Conservation (phyloP, 2,888 invertebrate genomes). For the Torymus texanus region DNA sequence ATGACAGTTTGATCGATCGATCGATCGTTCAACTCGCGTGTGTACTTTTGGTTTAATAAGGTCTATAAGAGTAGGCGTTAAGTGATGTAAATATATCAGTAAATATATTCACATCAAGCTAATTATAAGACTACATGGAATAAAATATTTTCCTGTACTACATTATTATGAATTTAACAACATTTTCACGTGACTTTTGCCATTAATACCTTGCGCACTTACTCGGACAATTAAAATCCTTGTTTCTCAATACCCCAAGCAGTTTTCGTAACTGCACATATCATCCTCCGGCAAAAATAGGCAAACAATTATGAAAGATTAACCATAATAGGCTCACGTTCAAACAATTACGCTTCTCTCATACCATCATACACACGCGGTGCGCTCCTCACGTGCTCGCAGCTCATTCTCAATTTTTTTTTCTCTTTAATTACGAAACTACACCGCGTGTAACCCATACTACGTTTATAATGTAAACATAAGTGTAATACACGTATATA, state of each 20-base stretch:
- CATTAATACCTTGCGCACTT: too few relatives aligned
- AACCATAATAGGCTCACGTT: conserved; percentile 5
- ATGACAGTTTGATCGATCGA: conserved; percentile 7
- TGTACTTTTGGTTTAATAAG: neutral
- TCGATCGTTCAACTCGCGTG: neutral
- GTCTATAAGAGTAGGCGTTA: too few relatives aligned
- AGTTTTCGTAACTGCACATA: too few relatives aligned
- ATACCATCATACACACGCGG: too few relatives aligned
- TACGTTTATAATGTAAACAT: neutral
- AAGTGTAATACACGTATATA: neutral
- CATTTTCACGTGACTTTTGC: too few relatives aligned
- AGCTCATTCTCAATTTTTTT: conserved; percentile 8
- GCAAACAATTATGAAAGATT: conserved; percentile 12
- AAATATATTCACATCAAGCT: too few relatives aligned
- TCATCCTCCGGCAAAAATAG: neutral
- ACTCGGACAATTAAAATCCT: too few relatives aligned
- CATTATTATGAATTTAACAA: too few relatives aligned
- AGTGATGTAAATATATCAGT: too few relatives aligned
- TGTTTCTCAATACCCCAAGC: too few relatives aligned
- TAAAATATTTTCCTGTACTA: too few relatives aligned
- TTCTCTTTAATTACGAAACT: conserved; percentile 31
- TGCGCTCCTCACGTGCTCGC: neutral
- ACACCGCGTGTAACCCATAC: neutral
- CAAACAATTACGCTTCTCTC: neutral
- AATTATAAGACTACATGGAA: too few relatives aligned